Base-by-base conservation (phyloP, 2,888 invertebrate genomes). In the Drosophila anomalata region DNA sequence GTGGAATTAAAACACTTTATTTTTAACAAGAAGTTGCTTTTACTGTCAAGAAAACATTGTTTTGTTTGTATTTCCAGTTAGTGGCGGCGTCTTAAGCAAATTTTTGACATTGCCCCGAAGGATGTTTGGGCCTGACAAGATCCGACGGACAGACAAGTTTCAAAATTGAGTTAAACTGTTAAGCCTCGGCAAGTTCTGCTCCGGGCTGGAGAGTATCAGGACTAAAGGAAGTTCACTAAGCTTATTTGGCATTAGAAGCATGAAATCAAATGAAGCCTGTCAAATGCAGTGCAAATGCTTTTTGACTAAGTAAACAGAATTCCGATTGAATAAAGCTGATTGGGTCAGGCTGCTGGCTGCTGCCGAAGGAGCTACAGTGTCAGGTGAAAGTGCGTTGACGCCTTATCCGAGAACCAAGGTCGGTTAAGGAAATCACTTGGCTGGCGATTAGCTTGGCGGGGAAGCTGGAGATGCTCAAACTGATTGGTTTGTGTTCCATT, bases 261-360 rank as follows among this genome's bases (percentile, higher is more conserved):
- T 59, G 77, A 72, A 83, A 87, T 87, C 88, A 85, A 83, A 82
- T 85, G 75, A 83, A 85, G 82, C 73, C 77, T 77, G 82, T 87
- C 82, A 83, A 83, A 82, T 87, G 82, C 87, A 87, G 68, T 73
- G 73, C 57, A 76, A 73, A 51, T 65, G 67, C 65, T 71, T 71
- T 70, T 62, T 63, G 63, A 65, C 73, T 73, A 70, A 72, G 73
- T 56, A 63, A 72, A 73, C 70, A 47, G 53, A 44, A 72, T 62
- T 70, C 47, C 63, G 63, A 70, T 72, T 72, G 73, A 70, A 70
- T 72, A 72, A 62, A 39, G 55, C 55, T 51, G 70, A 70, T 53
- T 68, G 60, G 47, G 24, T 24, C 47, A 42, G 47, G 48, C 26
- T 42, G 36, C 36, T 36, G 36, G 12, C 36, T 36, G 17, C 41